A percentile compares a stretch with the other conserved stretches of the same genome.
Evolutionary conservation across 2,113 vertebrate genomes (phyloP).

Genomic region (Psettodes erumei): DNA sequence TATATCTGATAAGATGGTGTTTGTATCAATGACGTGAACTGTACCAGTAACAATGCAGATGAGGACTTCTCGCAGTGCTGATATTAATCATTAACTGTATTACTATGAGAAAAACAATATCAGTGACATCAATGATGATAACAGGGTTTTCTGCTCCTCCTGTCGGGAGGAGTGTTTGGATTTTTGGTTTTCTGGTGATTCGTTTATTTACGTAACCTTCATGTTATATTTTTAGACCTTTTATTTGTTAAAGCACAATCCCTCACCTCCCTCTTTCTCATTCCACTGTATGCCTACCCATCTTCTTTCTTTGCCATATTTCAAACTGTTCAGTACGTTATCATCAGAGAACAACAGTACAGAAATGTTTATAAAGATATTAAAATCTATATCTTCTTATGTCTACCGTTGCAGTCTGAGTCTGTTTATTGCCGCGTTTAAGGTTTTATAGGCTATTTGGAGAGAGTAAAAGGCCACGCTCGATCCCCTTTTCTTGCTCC

Average conservation of each 20-base stretch:
- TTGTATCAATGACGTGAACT: slow-evolving; percentile 72
- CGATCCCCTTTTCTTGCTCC: neutral
- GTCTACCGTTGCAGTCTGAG: slow-evolving; percentile 74
- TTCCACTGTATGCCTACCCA: slow-evolving; percentile 62
- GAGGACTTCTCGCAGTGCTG: slow-evolving; percentile 71
- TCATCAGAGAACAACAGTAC: slow-evolving; percentile 80
- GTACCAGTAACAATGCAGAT: slow-evolving; percentile 54
- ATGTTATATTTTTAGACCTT: slow-evolving; percentile 67
- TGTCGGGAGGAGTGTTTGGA: slow-evolving; percentile 56
- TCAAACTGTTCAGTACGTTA: slow-evolving; percentile 77
- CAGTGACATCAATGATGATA: slow-evolving; percentile 80
- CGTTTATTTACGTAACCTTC: slow-evolving; percentile 70
- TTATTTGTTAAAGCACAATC: slow-evolving; percentile 75
- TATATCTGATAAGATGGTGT: slow-evolving; percentile 58
- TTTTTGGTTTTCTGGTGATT: slow-evolving; percentile 60
- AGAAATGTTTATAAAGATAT: slow-evolving; percentile 91
- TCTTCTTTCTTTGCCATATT: slow-evolving; percentile 73
- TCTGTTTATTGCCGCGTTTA: slow-evolving; percentile 59
- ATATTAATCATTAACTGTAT: slow-evolving; percentile 81
- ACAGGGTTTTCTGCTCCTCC: slow-evolving; percentile 83
- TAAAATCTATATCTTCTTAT: slow-evolving; percentile 92
- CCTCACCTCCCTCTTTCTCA: slow-evolving; percentile 51
- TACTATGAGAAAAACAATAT: slow-evolving; percentile 77
- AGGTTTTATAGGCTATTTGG: slow-evolving; percentile 3
- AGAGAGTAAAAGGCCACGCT: slow-evolving; percentile 10